phyloP scores from a whole-genome alignment of 2,113 vertebrate species.

The Rhea americana region DNA sequence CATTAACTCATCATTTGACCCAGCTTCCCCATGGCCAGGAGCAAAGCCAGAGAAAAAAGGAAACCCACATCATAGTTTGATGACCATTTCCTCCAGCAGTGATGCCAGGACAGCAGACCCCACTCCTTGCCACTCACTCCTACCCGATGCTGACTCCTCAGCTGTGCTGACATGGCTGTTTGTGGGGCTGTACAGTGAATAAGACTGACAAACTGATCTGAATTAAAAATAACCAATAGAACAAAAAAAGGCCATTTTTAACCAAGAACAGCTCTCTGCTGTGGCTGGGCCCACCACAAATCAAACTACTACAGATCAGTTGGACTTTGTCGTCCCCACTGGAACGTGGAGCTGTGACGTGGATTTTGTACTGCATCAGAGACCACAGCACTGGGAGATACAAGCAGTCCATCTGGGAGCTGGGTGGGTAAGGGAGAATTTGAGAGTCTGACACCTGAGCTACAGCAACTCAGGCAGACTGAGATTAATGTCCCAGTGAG shows the following conservation, averaged over 20 bases:
- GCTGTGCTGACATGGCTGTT: background rate
- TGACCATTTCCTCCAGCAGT: background rate
- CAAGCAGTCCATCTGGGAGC: background rate
- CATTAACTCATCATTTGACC: background rate
- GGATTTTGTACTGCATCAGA: background rate
- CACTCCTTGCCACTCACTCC: background rate
- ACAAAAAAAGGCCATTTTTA: background rate
- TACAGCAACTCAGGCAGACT: background rate
- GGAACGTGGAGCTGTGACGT: background rate
- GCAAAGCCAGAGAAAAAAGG: background rate
- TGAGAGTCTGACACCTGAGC: background rate
- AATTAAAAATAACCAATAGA: background rate
- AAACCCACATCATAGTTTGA: background rate
- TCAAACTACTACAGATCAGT: background rate
- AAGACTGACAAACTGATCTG: background rate
- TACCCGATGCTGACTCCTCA: too few relatives aligned
- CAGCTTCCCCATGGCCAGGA: background rate
- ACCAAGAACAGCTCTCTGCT: background rate
- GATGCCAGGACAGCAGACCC: background rate
- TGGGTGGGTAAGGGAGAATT: background rate
- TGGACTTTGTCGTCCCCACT: background rate
- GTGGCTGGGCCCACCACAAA: background rate
- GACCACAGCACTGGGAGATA: background rate
- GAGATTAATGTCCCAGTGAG: background rate
- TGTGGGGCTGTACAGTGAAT: background rate